These are phyloP conservation scores for Nothura maculosa DNA, from an alignment of 2,797 vertebrate species.

Conservation along the genomic window DNA sequence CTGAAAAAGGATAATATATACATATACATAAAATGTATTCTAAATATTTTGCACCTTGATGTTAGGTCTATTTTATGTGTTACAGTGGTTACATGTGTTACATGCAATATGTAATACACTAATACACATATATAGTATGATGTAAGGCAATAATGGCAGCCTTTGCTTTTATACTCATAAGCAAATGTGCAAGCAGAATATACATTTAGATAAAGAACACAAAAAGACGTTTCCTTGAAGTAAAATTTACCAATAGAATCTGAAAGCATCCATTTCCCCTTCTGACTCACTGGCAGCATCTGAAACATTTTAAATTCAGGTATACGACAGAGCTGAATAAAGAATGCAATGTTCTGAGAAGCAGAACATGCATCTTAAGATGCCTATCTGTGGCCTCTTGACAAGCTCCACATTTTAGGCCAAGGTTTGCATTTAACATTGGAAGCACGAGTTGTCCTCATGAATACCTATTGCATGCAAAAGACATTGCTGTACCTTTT, in stretches of 20 bases:
- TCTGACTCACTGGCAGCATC: not conserved
- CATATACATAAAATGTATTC: not conserved
- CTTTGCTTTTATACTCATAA: constrained; percentile 21
- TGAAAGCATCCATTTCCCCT: constrained; percentile 11
- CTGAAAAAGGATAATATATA: not conserved
- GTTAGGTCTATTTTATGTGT: not conserved
- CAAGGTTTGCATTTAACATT: not conserved
- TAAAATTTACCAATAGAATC: not conserved
- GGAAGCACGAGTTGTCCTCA: not conserved
- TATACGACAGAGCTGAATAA: not conserved
- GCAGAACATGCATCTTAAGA: not conserved
- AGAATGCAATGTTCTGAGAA: not conserved
- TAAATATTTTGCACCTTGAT: constrained; percentile 5
- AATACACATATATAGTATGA: constrained; percentile 9
- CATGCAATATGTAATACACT: constrained; percentile 45
- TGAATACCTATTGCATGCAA: not conserved
- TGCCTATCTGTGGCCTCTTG: not conserved
- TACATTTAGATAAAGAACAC: not conserved
- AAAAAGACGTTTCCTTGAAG: not conserved
- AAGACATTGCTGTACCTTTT: not conserved
- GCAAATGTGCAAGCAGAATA: constrained; percentile 1
- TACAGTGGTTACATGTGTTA: not conserved
- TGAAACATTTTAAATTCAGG: not conserved
- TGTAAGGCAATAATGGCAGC: constrained; percentile 17
- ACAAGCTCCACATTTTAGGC: not conserved